Base-by-base conservation (phyloP, 2,888 invertebrate genomes). In the Drosophila pseudotakahashii region DNA sequence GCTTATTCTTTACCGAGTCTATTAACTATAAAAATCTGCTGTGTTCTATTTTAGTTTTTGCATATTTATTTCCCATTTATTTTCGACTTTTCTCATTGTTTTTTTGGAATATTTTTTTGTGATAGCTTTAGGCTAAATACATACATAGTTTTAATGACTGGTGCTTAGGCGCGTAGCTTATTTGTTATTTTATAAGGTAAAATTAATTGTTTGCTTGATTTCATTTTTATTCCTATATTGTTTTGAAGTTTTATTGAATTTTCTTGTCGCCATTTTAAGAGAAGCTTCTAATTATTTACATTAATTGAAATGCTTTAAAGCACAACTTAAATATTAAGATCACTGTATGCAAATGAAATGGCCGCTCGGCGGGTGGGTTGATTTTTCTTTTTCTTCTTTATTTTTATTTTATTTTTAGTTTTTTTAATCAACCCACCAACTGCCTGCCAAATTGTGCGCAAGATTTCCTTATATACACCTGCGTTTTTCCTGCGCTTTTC, bases 271-370 rank as follows among this genome's bases (percentile, higher is more conserved):
- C 19, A n/a, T 19, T 64, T 63, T 60, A 16, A 19, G 16, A 51
- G 26, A 52, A 55, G 57, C 64, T 55, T 47, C 69, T 73, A 72
- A 77, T 42, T 87, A 81, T 85, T 47, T 85, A 76, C 78, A 76
- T 16, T 51, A 67, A 78, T 75, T 62, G 41, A 75, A 69, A 44
- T 48, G 14, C 47, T 39, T 45, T 63, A 62, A 75, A 62, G 73
- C 73, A 75, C 69, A 86, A 88, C 90, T 89, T 90, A 90, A 86
- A 63, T 71, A 61, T 73, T 89, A 81, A 89, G 86, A 90, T 90
- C 91, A 90, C 90, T 90, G 91, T 89, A 88, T 88, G 83, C 81
- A 73, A 79, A 79, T 75, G 41, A 76, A 79, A 71, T 57, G 57
- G 63, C 61, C 55, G 39, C 34, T 42, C 34, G 36, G 16, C 16